A percentile compares a stretch with the other conserved stretches of the same genome.
phyloP scores from a whole-genome alignment of 2,888 invertebrate species.

The Eristalis intricaria region DNA sequence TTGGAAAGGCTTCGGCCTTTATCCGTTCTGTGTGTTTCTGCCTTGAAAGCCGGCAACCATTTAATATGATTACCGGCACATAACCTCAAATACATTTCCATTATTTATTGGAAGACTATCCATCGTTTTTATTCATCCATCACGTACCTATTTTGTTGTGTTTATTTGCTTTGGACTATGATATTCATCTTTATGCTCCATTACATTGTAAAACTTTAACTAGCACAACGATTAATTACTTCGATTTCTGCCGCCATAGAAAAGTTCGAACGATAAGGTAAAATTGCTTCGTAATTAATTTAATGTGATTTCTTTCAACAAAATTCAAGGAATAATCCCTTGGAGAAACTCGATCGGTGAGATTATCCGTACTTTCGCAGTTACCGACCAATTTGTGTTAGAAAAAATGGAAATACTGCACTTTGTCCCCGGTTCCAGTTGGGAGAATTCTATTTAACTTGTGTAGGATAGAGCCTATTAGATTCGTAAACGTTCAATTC shows the following conservation, averaged over 20 bases:
- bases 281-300: no score
- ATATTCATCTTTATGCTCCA: not conserved
- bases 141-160: not conserved
- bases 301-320: no score
- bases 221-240: no score
- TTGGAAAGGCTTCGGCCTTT: not conserved
- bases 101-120: not conserved
- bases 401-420: slow-evolving; percentile 3
- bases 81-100: not conserved
- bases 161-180: not conserved
- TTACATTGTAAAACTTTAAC: no score
- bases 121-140: not conserved
- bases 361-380: slow-evolving; percentile 39
- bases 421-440: not conserved
- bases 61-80: not conserved
- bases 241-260: no score
- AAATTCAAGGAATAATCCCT: not conserved
- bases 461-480: slow-evolving; percentile 47
- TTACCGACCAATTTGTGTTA: slow-evolving; percentile 51
- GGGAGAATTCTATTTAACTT: not conserved
- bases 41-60: not conserved
- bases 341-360: not conserved
- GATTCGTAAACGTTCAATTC: slow-evolving; percentile 56
- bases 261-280: no score
- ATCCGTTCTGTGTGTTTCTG: not conserved